Conservation (phyloP, 2,797 vertebrate genomes). For the Oreochromis grahami region DNA sequence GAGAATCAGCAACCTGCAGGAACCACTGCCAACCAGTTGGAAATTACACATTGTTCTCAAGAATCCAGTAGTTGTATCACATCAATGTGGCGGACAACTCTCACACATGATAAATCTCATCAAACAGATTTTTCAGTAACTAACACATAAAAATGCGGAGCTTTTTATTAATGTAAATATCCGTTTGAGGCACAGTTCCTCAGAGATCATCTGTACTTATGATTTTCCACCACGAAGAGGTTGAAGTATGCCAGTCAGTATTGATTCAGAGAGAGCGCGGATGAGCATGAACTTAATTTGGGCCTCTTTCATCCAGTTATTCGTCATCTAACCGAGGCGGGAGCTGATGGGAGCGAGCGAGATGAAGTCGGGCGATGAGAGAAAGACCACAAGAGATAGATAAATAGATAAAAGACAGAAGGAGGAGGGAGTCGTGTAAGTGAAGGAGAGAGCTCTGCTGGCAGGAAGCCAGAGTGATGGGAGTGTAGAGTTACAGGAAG, state of each 20-base stretch:
- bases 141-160: not conserved
- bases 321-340: not conserved
- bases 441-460: constrained; percentile 18
- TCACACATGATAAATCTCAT: not conserved
- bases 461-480: constrained; percentile 12
- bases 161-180: not conserved
- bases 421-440: not conserved
- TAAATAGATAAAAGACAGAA: not conserved
- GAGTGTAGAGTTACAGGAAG: constrained; percentile 43
- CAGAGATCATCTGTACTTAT: not conserved
- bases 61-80: accelerated
- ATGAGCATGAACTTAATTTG: constrained; percentile 16
- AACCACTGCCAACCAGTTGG: not conserved
- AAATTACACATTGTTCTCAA: accelerated
- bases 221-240: not conserved
- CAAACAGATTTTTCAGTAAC: not conserved
- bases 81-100: accelerated
- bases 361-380: not conserved
- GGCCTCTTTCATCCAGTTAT: constrained; percentile 7
- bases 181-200: not conserved
- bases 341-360: not conserved
- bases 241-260: not conserved
- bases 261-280: constrained; percentile 6
- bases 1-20: not conserved
- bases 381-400: not conserved